Evolutionary conservation across 2,888 invertebrate species (phyloP).

Genomic region (Cosmia trapezina): DNA sequence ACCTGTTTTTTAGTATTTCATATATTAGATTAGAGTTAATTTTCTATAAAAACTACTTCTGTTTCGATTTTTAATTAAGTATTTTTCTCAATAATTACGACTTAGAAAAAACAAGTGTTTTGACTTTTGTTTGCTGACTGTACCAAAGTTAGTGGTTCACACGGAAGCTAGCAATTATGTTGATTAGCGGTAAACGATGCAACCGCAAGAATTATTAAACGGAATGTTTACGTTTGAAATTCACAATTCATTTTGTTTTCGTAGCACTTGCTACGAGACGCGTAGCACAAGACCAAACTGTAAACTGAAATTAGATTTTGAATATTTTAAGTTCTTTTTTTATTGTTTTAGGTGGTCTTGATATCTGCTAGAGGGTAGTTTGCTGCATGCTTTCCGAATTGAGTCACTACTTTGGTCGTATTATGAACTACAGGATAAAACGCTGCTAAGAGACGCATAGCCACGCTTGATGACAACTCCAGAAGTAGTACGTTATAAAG

Average conservation of each 20-base stretch:
- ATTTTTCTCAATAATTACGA: too few species aligned
- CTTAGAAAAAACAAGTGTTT: too few species aligned
- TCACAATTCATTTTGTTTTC: slow-evolving; percentile 24
- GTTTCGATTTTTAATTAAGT: too few species aligned
- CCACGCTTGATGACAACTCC: too few species aligned
- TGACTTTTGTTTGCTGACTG: too few species aligned
- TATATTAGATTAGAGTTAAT: too few species aligned
- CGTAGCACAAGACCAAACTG: slow-evolving; percentile 17
- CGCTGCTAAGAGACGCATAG: neutral
- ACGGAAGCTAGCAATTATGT: slow-evolving; percentile 49
- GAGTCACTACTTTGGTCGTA: neutral
- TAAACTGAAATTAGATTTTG: neutral
- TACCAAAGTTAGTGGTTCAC: slow-evolving; percentile 18
- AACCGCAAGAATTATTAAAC: slow-evolving; percentile 43
- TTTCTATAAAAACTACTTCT: too few species aligned
- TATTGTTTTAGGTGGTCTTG: too few species aligned
- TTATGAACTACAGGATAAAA: neutral
- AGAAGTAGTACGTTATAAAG: too few species aligned
- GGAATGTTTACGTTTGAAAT: slow-evolving; percentile 17
- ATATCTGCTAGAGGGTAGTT: too few species aligned
- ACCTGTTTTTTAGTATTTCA: too few species aligned
- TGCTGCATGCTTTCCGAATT: neutral
- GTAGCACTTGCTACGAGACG: slow-evolving; percentile 37
- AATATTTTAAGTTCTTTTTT: neutral
- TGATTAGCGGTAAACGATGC: slow-evolving; percentile 33